These are phyloP conservation scores for Ommatoiulus sabulosus DNA, from an alignment of 2,888 invertebrate genomes.

Conservation along the genomic window DNA sequence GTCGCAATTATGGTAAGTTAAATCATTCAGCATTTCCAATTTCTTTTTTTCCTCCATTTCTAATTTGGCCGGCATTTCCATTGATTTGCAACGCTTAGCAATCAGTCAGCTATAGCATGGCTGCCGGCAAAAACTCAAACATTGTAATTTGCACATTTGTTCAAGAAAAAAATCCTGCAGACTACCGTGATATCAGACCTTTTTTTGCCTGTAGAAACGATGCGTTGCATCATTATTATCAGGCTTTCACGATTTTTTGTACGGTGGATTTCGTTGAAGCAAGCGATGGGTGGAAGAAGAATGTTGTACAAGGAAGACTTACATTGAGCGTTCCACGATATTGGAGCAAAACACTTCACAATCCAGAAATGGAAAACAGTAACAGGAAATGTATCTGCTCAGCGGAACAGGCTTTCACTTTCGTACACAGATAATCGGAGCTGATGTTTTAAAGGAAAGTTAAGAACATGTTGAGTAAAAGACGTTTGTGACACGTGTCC, in stretches of 20 bases:
- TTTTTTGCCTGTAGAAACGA: background rate
- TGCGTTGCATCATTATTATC: background rate
- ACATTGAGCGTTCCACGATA: no score
- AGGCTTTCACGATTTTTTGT: background rate
- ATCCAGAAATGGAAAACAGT: no score
- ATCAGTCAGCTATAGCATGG: background rate
- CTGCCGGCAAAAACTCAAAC: background rate
- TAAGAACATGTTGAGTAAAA: no score
- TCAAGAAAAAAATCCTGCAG: no score
- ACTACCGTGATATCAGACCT: no score
- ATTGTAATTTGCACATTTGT: background rate
- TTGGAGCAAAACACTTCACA: no score
- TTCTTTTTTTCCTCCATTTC: background rate
- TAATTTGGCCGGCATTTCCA: background rate
- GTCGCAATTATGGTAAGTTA: conserved; percentile 53
- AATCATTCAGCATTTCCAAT: background rate
- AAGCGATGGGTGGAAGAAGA: background rate
- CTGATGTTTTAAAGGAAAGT: no score
- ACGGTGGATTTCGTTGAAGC: background rate
- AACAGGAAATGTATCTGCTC: no score
- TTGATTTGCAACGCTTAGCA: background rate
- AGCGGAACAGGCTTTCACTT: no score
- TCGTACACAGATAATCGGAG: no score
- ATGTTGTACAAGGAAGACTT: no score
- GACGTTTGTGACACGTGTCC: no score